Percentiles rank a stretch among this genome's conserved stretches.
Conservation (phyloP, 1,140 invertebrate genomes). For the Gyrodactylus bullatarudis region DNA sequence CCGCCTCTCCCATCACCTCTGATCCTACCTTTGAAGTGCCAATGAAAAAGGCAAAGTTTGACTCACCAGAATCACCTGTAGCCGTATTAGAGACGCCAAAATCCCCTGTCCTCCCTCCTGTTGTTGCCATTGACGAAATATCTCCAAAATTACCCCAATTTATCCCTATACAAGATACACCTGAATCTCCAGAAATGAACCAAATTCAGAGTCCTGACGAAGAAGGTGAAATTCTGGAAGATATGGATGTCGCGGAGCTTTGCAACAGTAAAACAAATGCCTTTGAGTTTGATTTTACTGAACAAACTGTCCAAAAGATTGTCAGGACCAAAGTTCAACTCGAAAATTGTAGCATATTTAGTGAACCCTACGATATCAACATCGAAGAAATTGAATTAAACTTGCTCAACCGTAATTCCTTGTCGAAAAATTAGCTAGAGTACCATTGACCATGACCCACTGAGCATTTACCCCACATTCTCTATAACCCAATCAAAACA, state of each 20-base stretch:
- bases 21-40: background rate
- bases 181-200: background rate
- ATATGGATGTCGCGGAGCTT: background rate
- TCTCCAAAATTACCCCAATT: background rate
- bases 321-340: background rate
- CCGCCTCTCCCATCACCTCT: too few species aligned
- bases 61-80: background rate
- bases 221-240: background rate
- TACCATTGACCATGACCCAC: too few species aligned
- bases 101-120: background rate
- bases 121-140: background rate
- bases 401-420: too few species aligned
- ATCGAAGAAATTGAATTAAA: background rate
- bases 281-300: background rate
- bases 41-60: background rate
- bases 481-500: too few species aligned
- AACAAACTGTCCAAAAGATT: background rate
- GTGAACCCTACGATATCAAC: background rate
- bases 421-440: too few species aligned
- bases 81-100: background rate
- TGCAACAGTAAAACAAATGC: too few species aligned
- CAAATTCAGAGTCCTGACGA: background rate
- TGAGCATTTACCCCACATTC: too few species aligned
- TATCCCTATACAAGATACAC: background rate
- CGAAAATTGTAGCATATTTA: background rate